Evolutionary conservation across 53 echinoderm and acorn worm species (phyloP).

Genomic region (Echinarachnius parma): DNA sequence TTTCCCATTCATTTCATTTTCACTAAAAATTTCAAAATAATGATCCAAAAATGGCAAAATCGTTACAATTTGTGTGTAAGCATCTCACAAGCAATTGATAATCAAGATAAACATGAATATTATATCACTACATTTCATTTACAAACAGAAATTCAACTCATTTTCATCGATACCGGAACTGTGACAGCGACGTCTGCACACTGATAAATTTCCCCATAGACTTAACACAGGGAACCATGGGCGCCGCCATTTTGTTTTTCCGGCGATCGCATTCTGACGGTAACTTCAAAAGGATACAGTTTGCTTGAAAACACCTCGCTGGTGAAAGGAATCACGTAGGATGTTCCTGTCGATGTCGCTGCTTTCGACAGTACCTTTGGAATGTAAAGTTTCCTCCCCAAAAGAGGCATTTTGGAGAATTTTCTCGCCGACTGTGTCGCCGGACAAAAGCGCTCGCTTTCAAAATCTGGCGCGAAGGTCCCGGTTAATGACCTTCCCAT

Average conservation of each 20-base stretch:
- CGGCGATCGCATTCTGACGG: slow-evolving; percentile 8
- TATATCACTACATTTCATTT: too few species aligned
- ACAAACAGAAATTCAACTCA: too few species aligned
- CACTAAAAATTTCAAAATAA: too few species aligned
- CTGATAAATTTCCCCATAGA: slow-evolving; percentile 31
- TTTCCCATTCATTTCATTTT: too few species aligned
- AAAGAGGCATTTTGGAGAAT: slow-evolving; percentile 61
- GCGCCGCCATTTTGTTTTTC: slow-evolving; percentile 81
- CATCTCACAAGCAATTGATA: too few species aligned
- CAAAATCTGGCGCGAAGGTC: slow-evolving; percentile 50
- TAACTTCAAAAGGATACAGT: slow-evolving; percentile 57
- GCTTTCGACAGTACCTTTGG: slow-evolving; percentile 41
- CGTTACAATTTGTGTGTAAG: too few species aligned
- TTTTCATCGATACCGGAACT: slow-evolving; percentile 4
- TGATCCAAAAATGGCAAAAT: too few species aligned
- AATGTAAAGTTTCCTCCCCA: slow-evolving; percentile 64
- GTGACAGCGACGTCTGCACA: background rate
- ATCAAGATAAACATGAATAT: too few species aligned
- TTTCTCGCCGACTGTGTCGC: slow-evolving; percentile 10
- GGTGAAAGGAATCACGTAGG: slow-evolving; percentile 57
- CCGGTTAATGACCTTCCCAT: slow-evolving; percentile 13
- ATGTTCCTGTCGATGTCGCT: slow-evolving; percentile 22
- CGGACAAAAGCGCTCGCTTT: slow-evolving; percentile 51
- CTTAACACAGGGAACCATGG: slow-evolving; percentile 47
- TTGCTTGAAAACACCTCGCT: slow-evolving; percentile 60